A percentile compares a stretch with the other conserved stretches of the same genome.
Evolutionary conservation across 2,888 invertebrate genomes (phyloP).

Genomic region (Oithona nana): DNA sequence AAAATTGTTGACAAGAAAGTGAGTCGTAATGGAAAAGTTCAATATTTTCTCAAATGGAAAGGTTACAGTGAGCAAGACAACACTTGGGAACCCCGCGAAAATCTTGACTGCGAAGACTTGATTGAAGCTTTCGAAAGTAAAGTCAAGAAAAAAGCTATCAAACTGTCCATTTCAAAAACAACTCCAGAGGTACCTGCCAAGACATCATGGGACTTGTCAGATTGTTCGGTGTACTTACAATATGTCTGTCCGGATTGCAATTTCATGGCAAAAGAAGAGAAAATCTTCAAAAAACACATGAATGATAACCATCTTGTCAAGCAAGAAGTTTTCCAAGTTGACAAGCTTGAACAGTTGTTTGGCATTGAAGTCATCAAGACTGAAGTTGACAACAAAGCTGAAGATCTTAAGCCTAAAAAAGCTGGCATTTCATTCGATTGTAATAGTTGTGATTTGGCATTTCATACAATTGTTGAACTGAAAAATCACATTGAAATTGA

Average conservation of each 20-base stretch:
- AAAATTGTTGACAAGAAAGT: conserved; percentile 68
- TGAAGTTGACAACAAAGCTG: neutral
- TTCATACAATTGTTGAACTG: neutral
- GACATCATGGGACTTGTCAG: neutral
- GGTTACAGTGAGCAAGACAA: conserved; percentile 27
- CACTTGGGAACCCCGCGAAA: conserved; percentile 19
- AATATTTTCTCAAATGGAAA: conserved; percentile 46
- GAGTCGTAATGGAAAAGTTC: conserved; percentile 43
- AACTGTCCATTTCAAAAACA: no score
- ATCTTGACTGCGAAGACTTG: conserved; percentile 18
- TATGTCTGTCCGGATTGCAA: neutral
- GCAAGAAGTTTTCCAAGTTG: neutral
- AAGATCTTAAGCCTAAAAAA: neutral
- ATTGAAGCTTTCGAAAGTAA: conserved; percentile 39
- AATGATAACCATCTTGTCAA: neutral
- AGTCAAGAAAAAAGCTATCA: conserved; percentile 62
- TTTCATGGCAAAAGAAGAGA: neutral
- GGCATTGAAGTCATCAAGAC: neutral
- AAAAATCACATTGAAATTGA: neutral
- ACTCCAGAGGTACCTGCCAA: no score
- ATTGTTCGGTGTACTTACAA: neutral
- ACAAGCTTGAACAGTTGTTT: no score
- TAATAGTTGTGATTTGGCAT: neutral
- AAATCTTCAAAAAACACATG: neutral
- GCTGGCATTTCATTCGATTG: neutral